A percentile compares a stretch with the other conserved stretches of the same genome.
phyloP scores from a whole-genome alignment of 2,888 invertebrate genomes.

The Euclidia mi region DNA sequence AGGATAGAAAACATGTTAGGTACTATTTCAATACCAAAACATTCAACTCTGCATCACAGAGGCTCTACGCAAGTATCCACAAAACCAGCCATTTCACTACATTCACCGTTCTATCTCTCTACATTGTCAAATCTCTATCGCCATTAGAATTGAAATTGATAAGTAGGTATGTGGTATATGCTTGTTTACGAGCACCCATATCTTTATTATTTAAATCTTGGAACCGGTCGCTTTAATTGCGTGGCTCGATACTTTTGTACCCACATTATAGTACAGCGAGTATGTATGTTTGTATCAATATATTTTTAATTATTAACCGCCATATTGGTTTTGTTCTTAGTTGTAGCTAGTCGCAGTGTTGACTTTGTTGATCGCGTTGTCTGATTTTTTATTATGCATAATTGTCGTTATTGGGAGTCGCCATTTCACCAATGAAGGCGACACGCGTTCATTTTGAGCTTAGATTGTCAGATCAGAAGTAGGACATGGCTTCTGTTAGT shows the following conservation, averaged over 20 bases:
- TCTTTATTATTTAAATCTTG: slow-evolving; percentile 83
- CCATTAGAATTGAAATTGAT: slow-evolving; percentile 83
- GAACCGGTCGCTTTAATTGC: slow-evolving; percentile 84
- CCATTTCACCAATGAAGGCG: too few relatives aligned
- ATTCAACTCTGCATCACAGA: slow-evolving; percentile 43
- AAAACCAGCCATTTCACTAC: slow-evolving; percentile 15
- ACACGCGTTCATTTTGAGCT: too few relatives aligned
- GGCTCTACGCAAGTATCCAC: slow-evolving; percentile 28
- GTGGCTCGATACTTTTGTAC: slow-evolving; percentile 62
- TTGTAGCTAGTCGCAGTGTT: too few relatives aligned
- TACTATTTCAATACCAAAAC: background rate
- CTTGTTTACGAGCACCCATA: slow-evolving; percentile 82
- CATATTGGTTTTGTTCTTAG: too few relatives aligned
- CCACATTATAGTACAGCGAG: slow-evolving; percentile 52
- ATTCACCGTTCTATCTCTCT: slow-evolving; percentile 16
- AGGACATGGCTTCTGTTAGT: too few relatives aligned
- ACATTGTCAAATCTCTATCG: slow-evolving; percentile 61
- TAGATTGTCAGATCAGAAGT: too few relatives aligned
- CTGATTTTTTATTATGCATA: too few relatives aligned
- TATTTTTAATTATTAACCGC: slow-evolving; percentile 55
- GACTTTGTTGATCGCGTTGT: too few relatives aligned
- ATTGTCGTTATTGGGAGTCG: too few relatives aligned
- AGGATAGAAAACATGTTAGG: background rate
- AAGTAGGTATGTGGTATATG: slow-evolving; percentile 87
- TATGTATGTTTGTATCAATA: slow-evolving; percentile 55